Percentiles rank a stretch among this genome's conserved stretches.
These are phyloP conservation scores for Pachymerium ferrugineum DNA, from an alignment of 2,888 invertebrate species.

Conservation along the genomic window DNA sequence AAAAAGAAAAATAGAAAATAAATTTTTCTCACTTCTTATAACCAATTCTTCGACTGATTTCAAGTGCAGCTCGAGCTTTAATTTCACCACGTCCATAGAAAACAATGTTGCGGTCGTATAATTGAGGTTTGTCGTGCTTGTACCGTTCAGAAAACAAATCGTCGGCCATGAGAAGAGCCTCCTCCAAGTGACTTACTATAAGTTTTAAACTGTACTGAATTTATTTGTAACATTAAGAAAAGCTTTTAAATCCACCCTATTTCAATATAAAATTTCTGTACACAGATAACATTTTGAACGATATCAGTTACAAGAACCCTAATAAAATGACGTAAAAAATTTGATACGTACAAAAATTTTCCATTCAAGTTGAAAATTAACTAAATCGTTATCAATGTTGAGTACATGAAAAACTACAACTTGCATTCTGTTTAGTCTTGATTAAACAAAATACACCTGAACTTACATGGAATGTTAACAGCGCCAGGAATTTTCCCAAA, in stretches of 20 bases:
- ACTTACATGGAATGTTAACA: slow-evolving; percentile 45
- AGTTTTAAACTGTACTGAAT: not conserved
- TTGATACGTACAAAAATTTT: not conserved
- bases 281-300: too few species aligned
- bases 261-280: too few species aligned
- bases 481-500: slow-evolving; percentile 43
- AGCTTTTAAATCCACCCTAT: too few species aligned
- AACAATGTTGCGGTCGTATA: slow-evolving; percentile 38
- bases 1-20: not conserved
- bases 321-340: not conserved
- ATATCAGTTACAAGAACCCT: not conserved
- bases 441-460: not conserved
- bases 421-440: not conserved
- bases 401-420: not conserved
- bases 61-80: slow-evolving; percentile 41
- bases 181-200: slow-evolving; percentile 43
- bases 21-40: slow-evolving; percentile 41
- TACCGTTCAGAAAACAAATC: slow-evolving; percentile 36
- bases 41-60: slow-evolving; percentile 42
- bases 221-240: too few species aligned
- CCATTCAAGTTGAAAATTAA: not conserved
- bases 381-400: not conserved
- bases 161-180: slow-evolving; percentile 38
- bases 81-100: slow-evolving; percentile 42
- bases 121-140: slow-evolving; percentile 36